Percentiles rank a stretch among this genome's conserved stretches.
Evolutionary conservation across 2,113 vertebrate species (phyloP).

Genomic region (Leptodactylus fuscus): DNA sequence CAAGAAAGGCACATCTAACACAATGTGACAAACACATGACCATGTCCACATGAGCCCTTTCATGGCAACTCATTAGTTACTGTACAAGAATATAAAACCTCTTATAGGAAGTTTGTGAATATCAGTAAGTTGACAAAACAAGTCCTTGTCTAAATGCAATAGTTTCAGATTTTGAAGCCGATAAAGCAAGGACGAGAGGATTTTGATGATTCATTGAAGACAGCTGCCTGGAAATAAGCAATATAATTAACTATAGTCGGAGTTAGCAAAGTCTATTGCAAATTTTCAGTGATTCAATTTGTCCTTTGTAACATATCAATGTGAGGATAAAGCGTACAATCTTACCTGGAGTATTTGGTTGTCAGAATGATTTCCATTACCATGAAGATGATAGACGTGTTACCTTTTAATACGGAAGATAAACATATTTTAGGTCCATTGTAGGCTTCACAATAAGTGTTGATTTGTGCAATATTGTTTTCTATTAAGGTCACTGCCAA

Average conservation of each 20-base stretch:
- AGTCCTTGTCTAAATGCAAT: not conserved
- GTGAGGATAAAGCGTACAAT: not conserved
- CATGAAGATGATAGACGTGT: conserved; percentile 12
- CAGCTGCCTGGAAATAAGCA: conserved; percentile 14
- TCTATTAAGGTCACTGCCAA: not conserved
- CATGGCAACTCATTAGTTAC: no score
- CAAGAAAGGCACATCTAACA: no score
- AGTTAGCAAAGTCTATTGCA: not conserved
- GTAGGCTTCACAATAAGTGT: not conserved
- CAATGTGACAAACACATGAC: no score
- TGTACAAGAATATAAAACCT: not conserved
- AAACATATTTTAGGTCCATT: conserved; percentile 15
- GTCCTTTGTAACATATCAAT: conserved; percentile 11
- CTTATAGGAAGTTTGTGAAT: not conserved
- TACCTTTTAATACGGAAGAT: not conserved
- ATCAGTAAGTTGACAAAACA: not conserved
- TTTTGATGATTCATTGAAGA: conserved; percentile 12
- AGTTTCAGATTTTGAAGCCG: not conserved
- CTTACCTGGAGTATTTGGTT: conserved; percentile 29
- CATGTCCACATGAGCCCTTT: no score
- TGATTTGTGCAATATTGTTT: conserved; percentile 17
- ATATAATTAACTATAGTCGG: conserved; percentile 3
- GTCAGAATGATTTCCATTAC: conserved; percentile 21
- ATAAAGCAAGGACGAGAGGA: not conserved
- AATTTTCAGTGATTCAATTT: conserved; percentile 2